phyloP scores from a whole-genome alignment of 2,797 vertebrate species.

The Gila robusta region DNA sequence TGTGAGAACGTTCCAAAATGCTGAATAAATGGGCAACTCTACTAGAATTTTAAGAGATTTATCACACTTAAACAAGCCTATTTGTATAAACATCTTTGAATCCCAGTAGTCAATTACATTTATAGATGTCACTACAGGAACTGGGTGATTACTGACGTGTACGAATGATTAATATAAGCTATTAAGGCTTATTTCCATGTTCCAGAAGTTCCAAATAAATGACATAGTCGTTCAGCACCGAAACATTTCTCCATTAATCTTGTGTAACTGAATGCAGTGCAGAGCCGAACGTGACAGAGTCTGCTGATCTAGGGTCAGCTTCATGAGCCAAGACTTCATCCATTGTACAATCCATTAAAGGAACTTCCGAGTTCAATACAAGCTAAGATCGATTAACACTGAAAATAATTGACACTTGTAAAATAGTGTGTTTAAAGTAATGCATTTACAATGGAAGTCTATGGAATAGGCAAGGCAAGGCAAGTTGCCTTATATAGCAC shows the following conservation, averaged over 20 bases:
- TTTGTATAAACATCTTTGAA: neutral
- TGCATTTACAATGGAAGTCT: neutral
- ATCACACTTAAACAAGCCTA: conserved; percentile 49
- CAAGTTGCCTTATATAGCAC: too few relatives aligned
- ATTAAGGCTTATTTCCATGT: conserved; percentile 71
- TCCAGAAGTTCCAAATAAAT: conserved; percentile 60
- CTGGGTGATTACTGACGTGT: conserved; percentile 58
- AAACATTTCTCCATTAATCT: conserved; percentile 60
- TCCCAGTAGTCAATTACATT: conserved; percentile 51
- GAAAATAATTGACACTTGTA: neutral
- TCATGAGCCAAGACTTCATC: neutral
- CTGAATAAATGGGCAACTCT: neutral
- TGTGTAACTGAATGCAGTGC: conserved; percentile 2
- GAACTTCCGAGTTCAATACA: neutral
- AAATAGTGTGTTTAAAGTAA: neutral
- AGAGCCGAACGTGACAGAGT: neutral
- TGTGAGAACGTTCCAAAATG: neutral
- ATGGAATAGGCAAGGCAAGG: neutral
- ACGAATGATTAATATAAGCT: conserved; percentile 71
- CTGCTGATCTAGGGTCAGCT: neutral
- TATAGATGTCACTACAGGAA: conserved; percentile 57
- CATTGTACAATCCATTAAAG: neutral
- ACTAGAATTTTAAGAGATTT: neutral
- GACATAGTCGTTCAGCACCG: conserved; percentile 56
- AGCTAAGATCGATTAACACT: neutral